Conservation (phyloP, 2,888 invertebrate species). For the Adelphocoris suturalis region DNA sequence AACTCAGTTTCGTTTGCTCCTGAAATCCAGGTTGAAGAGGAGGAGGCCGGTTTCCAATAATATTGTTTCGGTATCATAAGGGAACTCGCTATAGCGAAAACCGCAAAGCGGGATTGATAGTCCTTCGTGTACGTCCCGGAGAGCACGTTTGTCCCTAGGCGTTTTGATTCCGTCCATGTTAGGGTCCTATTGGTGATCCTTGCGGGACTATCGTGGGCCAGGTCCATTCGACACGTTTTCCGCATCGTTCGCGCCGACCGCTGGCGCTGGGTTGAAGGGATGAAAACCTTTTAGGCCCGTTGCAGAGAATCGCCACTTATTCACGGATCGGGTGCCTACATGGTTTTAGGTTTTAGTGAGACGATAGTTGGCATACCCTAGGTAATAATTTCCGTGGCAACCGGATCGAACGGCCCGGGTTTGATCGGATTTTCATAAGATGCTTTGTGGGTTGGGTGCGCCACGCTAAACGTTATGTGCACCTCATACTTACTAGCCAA, state of each 20-base stretch:
- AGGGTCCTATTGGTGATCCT: neutral
- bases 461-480: no score
- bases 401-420: no score
- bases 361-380: neutral
- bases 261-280: neutral
- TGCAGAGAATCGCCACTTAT: neutral
- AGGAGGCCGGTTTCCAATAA: neutral
- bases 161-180: neutral
- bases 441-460: no score
- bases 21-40: neutral
- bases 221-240: neutral
- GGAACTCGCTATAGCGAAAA: neutral
- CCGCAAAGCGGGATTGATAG: conserved; percentile 2
- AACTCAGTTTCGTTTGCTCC: neutral
- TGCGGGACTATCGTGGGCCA: neutral
- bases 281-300: neutral
- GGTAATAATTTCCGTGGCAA: no score
- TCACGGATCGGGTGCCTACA: neutral
- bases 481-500: no score
- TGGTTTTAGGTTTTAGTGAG: neutral
- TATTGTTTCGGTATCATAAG: conserved; percentile 3
- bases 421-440: no score
- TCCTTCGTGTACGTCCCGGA: neutral
- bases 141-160: neutral
- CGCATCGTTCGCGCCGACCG: neutral